phyloP scores from a whole-genome alignment of 1,140 invertebrate species.

The Cryptotermes secundus region DNA sequence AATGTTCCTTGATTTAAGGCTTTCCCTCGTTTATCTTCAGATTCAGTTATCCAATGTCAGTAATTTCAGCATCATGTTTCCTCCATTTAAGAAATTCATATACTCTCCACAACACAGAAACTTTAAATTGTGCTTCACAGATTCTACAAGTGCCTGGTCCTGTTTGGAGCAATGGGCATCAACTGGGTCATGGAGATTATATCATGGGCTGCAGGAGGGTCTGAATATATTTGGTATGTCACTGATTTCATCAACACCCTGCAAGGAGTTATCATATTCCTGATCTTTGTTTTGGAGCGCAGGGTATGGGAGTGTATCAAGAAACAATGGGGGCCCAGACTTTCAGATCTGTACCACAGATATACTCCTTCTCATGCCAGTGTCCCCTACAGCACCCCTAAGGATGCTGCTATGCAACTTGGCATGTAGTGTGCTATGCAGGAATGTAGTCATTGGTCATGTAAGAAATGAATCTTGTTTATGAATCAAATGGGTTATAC shows the following conservation, averaged over 20 bases:
- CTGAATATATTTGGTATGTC: conserved; percentile 51
- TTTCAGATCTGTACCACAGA: background rate
- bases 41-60: no score
- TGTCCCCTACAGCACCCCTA: background rate
- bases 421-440: no score
- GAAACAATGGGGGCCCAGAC: background rate
- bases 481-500: no score
- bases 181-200: conserved; percentile 57
- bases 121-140: conserved; percentile 38
- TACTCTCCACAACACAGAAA: no score
- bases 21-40: no score
- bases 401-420: background rate
- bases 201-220: conserved; percentile 50
- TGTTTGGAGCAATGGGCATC: conserved; percentile 58
- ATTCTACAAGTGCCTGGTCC: conserved; percentile 49
- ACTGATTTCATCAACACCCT: conserved; percentile 59
- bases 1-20: no score
- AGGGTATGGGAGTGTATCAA: conserved; percentile 49
- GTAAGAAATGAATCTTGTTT: no score
- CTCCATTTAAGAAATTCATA: no score
- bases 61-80: no score
- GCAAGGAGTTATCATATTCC: conserved; percentile 52
- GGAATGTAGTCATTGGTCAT: no score
- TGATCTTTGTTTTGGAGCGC: conserved; percentile 53
- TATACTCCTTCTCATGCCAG: background rate